Base-by-base conservation (phyloP, 2,113 vertebrate genomes). In the Procavia capensis region DNA sequence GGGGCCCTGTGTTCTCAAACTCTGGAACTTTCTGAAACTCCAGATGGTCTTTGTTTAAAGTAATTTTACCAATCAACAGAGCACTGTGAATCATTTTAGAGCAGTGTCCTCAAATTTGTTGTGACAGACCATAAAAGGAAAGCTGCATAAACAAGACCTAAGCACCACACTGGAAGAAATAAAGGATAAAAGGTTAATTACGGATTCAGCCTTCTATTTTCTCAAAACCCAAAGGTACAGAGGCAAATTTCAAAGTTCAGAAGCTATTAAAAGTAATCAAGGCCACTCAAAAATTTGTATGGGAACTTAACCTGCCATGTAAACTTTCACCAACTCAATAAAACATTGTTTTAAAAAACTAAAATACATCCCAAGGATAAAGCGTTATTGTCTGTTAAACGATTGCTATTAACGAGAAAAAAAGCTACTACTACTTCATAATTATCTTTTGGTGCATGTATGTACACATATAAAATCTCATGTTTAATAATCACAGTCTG, bases 1-100 rank as follows among this genome's bases (percentile, higher is more conserved):
- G 43, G 14, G 29, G 29, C 75, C 47, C 6, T 34, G 24, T 19
- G 39, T 74, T 74, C 87, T 66, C 74, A 84, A 64, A 90, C 29
- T 66, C 19, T 43, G 50, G 25, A 86, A 90, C 47, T 41, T 90
- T 22, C n/a, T 10, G 13, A 79, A 84, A 89, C n/a, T 90, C 29
- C 24, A 89, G 36, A 75, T 19, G 27, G 36, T 85, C 47, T 95
- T 78, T 80, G 54, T 82, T 72, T 83, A 92, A 92, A 96, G 74
- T 61, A 24, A 83, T 43, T 74, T 90, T 59, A 90, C 50, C 50
- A 92, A 91, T 85, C 50, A 74, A 47, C 85, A 88, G 19, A 96
- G 4, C 43, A 93, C 47, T 80, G 36, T 22, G 11, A 10, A 34
- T 9, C 59, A 87, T 78, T 92, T 82, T 59, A 91, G 9, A 79